Evolutionary conservation across 2,888 invertebrate species (phyloP).

Genomic region (Cantharis nigra): DNA sequence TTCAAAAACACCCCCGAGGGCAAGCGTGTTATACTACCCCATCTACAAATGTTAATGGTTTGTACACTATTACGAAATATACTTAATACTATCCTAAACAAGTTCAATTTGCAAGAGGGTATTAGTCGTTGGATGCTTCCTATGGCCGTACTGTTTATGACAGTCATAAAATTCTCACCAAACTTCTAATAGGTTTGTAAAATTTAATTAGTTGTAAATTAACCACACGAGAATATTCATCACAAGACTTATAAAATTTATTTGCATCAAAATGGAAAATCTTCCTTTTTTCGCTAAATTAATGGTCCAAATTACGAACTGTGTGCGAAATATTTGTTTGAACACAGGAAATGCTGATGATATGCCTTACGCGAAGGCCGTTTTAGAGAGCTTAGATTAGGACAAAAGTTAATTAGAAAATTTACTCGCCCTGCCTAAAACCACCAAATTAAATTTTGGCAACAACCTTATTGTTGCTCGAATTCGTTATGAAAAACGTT

Average conservation of each 20-base stretch:
- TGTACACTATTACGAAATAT: conserved; percentile 34
- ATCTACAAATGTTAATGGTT: conserved; percentile 35
- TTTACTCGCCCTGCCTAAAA: conserved; percentile 6
- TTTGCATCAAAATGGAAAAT: not conserved
- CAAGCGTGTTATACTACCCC: conserved; percentile 36
- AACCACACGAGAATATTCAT: not conserved
- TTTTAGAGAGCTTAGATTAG: conserved; percentile 15
- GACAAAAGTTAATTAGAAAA: conserved; percentile 24
- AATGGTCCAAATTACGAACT: not conserved
- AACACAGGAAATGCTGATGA: not conserved
- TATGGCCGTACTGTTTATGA: conserved; percentile 21
- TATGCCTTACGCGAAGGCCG: not conserved
- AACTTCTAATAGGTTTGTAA: conserved; percentile 22
- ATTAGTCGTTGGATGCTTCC: conserved; percentile 23
- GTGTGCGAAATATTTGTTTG: not conserved
- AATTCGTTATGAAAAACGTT: not conserved
- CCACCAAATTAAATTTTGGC: conserved; percentile 14
- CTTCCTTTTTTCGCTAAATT: not conserved
- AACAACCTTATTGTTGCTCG: not conserved
- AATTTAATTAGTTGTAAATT: not conserved
- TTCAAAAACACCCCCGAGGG: conserved; percentile 34
- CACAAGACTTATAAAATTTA: not conserved
- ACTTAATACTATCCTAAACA: conserved; percentile 33
- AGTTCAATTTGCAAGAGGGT: conserved; percentile 28
- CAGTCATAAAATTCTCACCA: conserved; percentile 25